These are phyloP conservation scores for Perizoma flavofasciatum DNA, from an alignment of 2,888 invertebrate species.

Conservation along the genomic window DNA sequence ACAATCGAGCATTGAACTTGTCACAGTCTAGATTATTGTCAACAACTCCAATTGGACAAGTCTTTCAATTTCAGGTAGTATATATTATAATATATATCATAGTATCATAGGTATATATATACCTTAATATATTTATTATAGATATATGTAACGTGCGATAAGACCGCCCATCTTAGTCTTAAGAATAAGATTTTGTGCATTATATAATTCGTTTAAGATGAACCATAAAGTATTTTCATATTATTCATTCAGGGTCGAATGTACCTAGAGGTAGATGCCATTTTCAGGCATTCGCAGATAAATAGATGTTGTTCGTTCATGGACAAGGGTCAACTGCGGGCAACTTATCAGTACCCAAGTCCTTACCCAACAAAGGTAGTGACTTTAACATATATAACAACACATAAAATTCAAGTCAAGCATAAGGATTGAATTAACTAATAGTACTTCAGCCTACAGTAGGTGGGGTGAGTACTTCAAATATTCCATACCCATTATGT, in stretches of 20 bases:
- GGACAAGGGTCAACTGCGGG: slow-evolving; percentile 28
- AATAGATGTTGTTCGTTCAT: slow-evolving; percentile 26
- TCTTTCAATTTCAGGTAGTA: slow-evolving; percentile 24
- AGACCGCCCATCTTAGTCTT: too few species aligned
- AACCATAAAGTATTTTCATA: too few species aligned
- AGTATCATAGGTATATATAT: too few species aligned
- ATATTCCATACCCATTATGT: slow-evolving; percentile 1
- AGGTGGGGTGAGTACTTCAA: too few species aligned
- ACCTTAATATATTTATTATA: too few species aligned
- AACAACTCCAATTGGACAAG: slow-evolving; percentile 17
- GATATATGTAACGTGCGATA: too few species aligned
- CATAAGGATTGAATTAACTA: neutral
- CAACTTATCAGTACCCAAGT: slow-evolving; percentile 18
- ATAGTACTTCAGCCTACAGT: neutral
- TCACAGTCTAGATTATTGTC: slow-evolving; percentile 1
- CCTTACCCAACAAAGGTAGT: slow-evolving; percentile 11
- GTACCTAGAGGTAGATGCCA: slow-evolving; percentile 22
- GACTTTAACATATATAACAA: neutral
- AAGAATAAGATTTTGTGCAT: too few species aligned
- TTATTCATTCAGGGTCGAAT: slow-evolving; percentile 5
- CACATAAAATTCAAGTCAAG: neutral
- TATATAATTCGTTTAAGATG: too few species aligned
- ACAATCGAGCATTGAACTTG: too few species aligned
- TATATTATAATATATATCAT: too few species aligned
- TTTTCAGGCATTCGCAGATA: slow-evolving; percentile 23